Base-by-base conservation (phyloP, 2,888 invertebrate species). In the Drosophila quinaria region DNA sequence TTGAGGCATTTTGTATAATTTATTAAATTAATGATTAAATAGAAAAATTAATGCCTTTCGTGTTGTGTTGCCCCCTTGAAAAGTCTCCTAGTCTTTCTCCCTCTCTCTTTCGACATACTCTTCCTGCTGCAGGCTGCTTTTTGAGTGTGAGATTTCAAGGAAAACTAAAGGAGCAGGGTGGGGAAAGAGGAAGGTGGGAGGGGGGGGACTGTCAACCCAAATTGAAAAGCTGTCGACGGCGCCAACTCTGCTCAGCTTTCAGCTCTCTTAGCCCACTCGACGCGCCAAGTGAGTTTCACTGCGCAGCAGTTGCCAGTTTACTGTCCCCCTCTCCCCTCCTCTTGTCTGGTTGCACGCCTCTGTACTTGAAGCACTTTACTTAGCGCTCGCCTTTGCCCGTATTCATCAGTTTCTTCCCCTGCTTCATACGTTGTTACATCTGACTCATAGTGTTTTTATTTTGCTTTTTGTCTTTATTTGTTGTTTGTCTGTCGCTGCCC, bases 1-100 rank as follows among this genome's bases (percentile, higher is more conserved):
- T 74, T 50, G 11, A 62, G 52, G 52, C 55, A 69, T 74, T 87
- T 84, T 81, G 85, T 69, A 67, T 59, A 69, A 82, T 80, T 87
- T 68, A 47, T 63, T 39, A 65, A 81, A 84, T 67, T 66, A 84
- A 67, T 69, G 54, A 63, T 50, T 47, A 49, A 69, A 31, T 69
- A 74, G 54, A 75, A 42, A 80, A 63, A 35, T 33, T 15, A 41
- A 52, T 60, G 51, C 11, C n/a, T 49, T 4, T 42, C 42, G 19
- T 54, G 19, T 39, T 9, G 17, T 15, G 11, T 8, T 35, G 11
- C 19, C 60, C 13, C 11, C 39, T 29, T 41, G 52, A 41, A 31
- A 19, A 33, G 35, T 25, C 15, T 9, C 6, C 4, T 41, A 10
- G 37, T 15, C 17, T 41, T 10, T 25, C 25, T 25, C 22, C 31